Evolutionary conservation across 2,888 invertebrate genomes (phyloP).

Genomic region (Bugula neritina): DNA sequence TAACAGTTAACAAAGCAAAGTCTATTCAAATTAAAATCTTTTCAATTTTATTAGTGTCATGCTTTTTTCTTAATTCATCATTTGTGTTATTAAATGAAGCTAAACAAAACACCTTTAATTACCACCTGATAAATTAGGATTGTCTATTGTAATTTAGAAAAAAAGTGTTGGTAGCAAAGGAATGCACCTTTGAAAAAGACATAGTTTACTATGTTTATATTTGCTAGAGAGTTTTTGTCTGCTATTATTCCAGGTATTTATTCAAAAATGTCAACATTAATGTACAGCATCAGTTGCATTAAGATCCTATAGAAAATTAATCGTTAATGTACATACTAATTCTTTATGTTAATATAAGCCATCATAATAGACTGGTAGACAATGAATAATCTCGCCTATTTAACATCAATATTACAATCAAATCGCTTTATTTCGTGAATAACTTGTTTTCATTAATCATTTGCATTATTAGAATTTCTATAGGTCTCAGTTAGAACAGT

Average conservation of each 20-base stretch:
- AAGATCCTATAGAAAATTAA: constrained; percentile 13
- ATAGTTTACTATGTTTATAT: constrained; percentile 3
- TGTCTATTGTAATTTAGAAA: neutral
- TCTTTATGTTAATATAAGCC: constrained; percentile 15
- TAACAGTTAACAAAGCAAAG: neutral
- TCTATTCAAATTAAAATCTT: neutral
- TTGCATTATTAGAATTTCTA: constrained; percentile 20
- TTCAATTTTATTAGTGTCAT: constrained; percentile 9
- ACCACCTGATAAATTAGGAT: constrained; percentile 16
- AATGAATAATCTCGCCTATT: constrained; percentile 6
- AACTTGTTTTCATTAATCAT: constrained; percentile 25
- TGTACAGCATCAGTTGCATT: constrained; percentile 5
- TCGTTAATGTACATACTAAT: constrained; percentile 16
- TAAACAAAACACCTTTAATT: constrained; percentile 19
- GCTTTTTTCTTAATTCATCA: neutral
- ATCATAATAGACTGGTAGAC: constrained; percentile 11
- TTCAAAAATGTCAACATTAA: neutral
- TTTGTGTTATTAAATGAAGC: constrained; percentile 16
- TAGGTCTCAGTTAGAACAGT: neutral
- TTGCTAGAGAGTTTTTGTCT: neutral
- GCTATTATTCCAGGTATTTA: constrained; percentile 11
- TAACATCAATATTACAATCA: constrained; percentile 10
- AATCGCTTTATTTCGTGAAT: neutral
- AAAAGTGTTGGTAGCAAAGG: neutral
- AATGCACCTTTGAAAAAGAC: constrained; percentile 1